phyloP scores from a whole-genome alignment of 1,140 invertebrate genomes.

The Atta texana region DNA sequence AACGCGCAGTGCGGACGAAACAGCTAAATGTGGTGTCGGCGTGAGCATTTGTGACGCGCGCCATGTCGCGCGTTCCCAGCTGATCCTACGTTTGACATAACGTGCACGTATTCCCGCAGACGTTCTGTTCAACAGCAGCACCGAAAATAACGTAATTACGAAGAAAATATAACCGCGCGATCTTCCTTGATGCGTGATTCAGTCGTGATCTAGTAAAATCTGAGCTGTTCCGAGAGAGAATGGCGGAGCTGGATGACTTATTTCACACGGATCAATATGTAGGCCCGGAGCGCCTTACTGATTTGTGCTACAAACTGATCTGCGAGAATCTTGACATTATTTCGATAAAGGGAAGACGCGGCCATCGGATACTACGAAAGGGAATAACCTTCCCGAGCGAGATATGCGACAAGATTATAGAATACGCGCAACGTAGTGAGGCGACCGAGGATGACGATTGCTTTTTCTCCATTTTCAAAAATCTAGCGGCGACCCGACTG shows the following conservation, averaged over 20 bases:
- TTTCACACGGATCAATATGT: constrained; percentile 80
- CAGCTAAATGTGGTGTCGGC: constrained; percentile 16
- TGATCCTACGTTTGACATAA: constrained; percentile 35
- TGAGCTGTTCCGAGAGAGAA: constrained; percentile 64
- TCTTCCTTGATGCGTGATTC: constrained; percentile 45
- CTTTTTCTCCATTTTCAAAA: constrained; percentile 91
- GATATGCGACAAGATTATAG: constrained; percentile 90
- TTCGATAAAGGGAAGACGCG: constrained; percentile 82
- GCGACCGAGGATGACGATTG: constrained; percentile 87
- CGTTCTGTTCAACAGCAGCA: no score
- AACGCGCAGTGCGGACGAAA: neutral
- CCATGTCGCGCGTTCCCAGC: constrained; percentile 51
- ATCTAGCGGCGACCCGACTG: constrained; percentile 89
- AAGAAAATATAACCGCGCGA: neutral
- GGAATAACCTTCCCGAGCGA: constrained; percentile 89
- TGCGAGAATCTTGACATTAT: constrained; percentile 89
- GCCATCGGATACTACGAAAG: constrained; percentile 83
- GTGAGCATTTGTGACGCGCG: neutral
- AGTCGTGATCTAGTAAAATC: constrained; percentile 48
- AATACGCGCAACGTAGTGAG: constrained; percentile 88
- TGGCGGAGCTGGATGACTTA: constrained; percentile 80
- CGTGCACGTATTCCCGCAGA: neutral
- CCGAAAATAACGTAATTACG: constrained; percentile 73
- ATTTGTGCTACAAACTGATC: constrained; percentile 89
- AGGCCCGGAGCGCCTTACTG: constrained; percentile 85